phyloP scores from a whole-genome alignment of 2,113 vertebrate genomes.

The Takifugu bimaculatus region DNA sequence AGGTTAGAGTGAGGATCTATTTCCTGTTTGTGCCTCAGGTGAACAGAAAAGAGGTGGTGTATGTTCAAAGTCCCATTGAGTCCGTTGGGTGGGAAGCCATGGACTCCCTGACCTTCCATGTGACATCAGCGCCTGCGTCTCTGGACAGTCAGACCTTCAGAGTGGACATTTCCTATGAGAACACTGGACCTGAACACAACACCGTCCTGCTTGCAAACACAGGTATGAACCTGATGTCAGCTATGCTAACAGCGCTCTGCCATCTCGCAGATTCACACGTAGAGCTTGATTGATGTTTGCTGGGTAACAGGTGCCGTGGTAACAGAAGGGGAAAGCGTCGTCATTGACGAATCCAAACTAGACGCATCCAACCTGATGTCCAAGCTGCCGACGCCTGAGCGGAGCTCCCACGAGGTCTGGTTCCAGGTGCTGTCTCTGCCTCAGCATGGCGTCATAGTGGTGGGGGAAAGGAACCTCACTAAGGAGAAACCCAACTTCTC shows the following conservation, averaged over 20 bases:
- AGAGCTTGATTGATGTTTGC: background rate
- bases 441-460: constrained; percentile 76
- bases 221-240: constrained; percentile 65
- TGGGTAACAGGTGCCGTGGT: constrained; percentile 75
- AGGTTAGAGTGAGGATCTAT: no score
- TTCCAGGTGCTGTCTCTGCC: constrained; percentile 84
- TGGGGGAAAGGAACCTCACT: constrained; percentile 83
- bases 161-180: constrained; percentile 85
- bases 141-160: constrained; percentile 78
- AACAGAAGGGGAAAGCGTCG: constrained; percentile 78
- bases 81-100: constrained; percentile 75
- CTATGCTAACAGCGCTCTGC: background rate
- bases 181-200: constrained; percentile 68
- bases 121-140: constrained; percentile 76
- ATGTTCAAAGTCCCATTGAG: constrained; percentile 73
- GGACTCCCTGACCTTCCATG: constrained; percentile 81
- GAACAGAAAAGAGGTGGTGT: constrained; percentile 76
- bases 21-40: constrained; percentile 71
- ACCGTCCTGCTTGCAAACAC: constrained; percentile 82
- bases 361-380: constrained; percentile 86
- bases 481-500: constrained; percentile 87
- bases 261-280: no score
- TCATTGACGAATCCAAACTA: constrained; percentile 80
- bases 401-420: constrained; percentile 83
- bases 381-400: constrained; percentile 76